Base-by-base conservation (phyloP, 2,113 vertebrate species). In the Halichoeres trimaculatus region DNA sequence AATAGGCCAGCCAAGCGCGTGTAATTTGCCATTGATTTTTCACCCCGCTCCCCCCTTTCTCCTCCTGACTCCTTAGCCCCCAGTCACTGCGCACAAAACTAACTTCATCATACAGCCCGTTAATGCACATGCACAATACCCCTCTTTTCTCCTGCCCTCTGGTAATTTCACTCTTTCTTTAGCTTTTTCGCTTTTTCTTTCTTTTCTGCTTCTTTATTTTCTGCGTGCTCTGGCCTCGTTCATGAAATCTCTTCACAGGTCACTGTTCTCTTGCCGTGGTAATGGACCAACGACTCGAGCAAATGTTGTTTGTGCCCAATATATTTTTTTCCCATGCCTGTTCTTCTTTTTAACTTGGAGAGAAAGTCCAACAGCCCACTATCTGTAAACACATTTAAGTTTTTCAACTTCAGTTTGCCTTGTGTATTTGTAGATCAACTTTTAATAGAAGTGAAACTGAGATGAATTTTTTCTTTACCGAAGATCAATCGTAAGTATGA, bases 11-110 rank as follows among this genome's bases (percentile, higher is more conserved):
- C 91, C 93, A 90, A 95, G 95, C 95, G 94, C 92, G 81, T 91
- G 93, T 96, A 97, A 98, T 97, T 97, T 95, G 94, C 91, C 95
- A 98, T 97, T 96, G 97, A 98, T 98, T 97, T 94, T 68, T 34
- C 70, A 43, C 94, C 90, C 88, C 8, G 78, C 60, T 54, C 68
- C 47, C 71, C 51, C 70, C 24, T 43, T 75, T 67, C 88, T 70
- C 83, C 67, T 93, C 91, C 88, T 84, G 92, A 93, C 94, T 96
- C 94, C 93, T 92, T 96, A 94, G 95, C 94, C 95, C 92, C 94
- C 90, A 95, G 96, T 95, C 96, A 97, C 93, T 94, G 92, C 93
- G 91, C 82, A 80, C 83, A 93, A 94, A 94, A 92, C 93, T 93
- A 95, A 91, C 94, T 96, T 94, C 94, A 95, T 97, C 94, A 94